Evolutionary conservation across 2,888 invertebrate species (phyloP), one percentile per base, ranked within the genome.

Genomic region (Spisula solida): DNA sequence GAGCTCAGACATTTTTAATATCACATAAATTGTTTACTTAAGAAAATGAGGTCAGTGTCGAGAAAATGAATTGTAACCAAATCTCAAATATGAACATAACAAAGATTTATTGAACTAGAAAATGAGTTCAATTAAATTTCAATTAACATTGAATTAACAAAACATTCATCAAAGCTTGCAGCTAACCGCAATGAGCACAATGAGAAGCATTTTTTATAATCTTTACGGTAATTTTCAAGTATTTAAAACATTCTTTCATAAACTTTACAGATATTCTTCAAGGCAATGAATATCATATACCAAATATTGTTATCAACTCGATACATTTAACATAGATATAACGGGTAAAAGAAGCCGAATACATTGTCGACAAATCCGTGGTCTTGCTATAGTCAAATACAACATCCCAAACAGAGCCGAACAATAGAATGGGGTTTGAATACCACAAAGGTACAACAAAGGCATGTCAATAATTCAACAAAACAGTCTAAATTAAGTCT

Each of bases 391-490:
- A 25, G 75, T 75, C 75, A 75, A 75, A 34, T 75, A 75, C 34
- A 34, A 75, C 34, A 75, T 75, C 75, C 75, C 12, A 75, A 75
- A 31, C 16, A 31, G 31, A 18, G 12, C 34, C 5, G 75, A 75
- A 75, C 75, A 75, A 75, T 75, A 34, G 75, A 66, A 25, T 25
- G 12, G 31, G 18, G 34, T 4, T 12, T 31, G 75, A 75, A 75
- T 75, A 31, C 25, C 1, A 75, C 41, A 41, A 41, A 41, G 41
- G 41, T 41, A 41, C 41, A 41, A 41, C 34, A 75, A 34, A 75
- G 34, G 75, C 31, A 75, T 20, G 75, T 75, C 75, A 75, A 75
- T 31, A 75, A 75, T 75, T 31, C 75, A 31, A 75, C 75, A 75
- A 75, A 34, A 75, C 75, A 34, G 31, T 34, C 34, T 75, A 75